Percentiles rank a stretch among this genome's conserved stretches.
Conservation (phyloP, 2,797 vertebrate genomes). For the Lutjanus argentimaculatus region DNA sequence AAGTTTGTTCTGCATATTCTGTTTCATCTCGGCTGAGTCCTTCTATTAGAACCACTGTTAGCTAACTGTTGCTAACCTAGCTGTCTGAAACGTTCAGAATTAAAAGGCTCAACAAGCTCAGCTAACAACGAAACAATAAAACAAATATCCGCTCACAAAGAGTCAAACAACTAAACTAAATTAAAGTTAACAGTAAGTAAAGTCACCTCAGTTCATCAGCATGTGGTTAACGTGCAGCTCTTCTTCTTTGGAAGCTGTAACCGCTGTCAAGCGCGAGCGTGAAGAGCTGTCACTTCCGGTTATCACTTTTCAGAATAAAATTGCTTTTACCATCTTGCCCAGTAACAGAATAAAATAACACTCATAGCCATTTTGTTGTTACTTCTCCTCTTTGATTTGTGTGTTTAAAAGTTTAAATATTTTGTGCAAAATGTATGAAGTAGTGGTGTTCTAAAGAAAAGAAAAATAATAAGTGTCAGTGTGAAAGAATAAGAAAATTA, state of each 20-base stretch:
- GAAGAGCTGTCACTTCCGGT: not conserved
- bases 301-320: slow-evolving; percentile 32
- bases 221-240: slow-evolving; percentile 41
- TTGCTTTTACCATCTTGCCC: not conserved
- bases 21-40: not conserved
- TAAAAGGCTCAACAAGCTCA: not conserved
- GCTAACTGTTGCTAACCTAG: slow-evolving; percentile 29
- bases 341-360: not conserved
- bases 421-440: too few relatives aligned
- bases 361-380: accelerated
- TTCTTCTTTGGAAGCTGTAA: slow-evolving; percentile 6
- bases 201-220: slow-evolving; percentile 35
- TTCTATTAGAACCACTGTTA: slow-evolving; percentile 21
- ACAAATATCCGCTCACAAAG: not conserved
- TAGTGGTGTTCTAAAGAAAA: too few relatives aligned
- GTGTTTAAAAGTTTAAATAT: accelerated
- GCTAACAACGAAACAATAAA: not conserved
- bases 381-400: not conserved
- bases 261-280: accelerated
- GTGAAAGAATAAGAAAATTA: too few relatives aligned
- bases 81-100: not conserved
- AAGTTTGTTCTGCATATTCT: not conserved
- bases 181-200: not conserved
- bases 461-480: too few relatives aligned
- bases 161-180: not conserved